phyloP scores from a whole-genome alignment of 2,113 vertebrate species.

The Fregetta grallaria region DNA sequence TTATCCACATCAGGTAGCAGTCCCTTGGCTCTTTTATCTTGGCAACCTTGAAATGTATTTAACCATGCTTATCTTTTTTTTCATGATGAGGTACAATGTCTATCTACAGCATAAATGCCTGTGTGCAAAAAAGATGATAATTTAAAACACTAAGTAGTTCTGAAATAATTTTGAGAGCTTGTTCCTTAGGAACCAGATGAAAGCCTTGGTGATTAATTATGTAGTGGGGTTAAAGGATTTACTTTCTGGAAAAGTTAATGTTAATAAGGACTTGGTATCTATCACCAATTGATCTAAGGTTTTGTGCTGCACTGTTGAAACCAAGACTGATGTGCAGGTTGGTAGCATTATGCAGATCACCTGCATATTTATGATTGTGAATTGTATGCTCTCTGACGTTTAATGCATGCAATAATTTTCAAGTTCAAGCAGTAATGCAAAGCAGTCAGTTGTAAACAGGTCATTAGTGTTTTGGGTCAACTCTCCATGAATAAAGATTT shows the following conservation, averaged over 20 bases:
- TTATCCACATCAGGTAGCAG: neutral
- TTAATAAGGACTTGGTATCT: neutral
- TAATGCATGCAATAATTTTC: neutral
- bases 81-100: neutral
- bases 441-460: neutral
- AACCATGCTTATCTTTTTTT: neutral
- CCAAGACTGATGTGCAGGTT: neutral
- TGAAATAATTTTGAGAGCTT: slow-evolving; percentile 39
- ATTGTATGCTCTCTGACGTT: neutral
- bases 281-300: neutral
- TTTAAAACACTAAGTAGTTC: slow-evolving; percentile 57
- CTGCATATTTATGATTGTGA: neutral
- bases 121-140: neutral
- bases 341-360: neutral
- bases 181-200: slow-evolving; percentile 8
- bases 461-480: neutral
- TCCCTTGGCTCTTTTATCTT: neutral
- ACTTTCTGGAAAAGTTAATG: neutral
- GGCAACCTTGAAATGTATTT: slow-evolving; percentile 22
- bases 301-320: neutral
- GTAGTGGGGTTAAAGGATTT: slow-evolving; percentile 1
- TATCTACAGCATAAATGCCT: slow-evolving; percentile 17
- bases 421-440: neutral
- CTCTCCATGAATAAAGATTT: neutral
- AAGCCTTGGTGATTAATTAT: slow-evolving; percentile 30